Evolutionary conservation across 1,140 invertebrate species (phyloP).

Genomic region (Thalassaphorura encarpata): DNA sequence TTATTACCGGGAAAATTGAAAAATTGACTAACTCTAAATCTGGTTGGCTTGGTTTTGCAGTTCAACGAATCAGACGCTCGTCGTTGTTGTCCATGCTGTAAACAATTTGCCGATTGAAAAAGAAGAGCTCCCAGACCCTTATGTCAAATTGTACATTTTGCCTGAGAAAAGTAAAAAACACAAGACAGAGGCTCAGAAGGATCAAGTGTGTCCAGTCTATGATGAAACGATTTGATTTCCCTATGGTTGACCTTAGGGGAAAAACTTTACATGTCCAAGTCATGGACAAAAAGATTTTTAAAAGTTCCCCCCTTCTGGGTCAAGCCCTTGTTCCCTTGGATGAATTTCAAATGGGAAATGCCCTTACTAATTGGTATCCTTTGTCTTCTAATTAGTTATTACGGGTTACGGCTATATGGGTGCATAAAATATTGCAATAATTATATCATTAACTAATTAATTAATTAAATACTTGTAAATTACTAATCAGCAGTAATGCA

Average conservation of each 20-base stretch:
- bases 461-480: neutral
- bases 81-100: slow-evolving; percentile 33
- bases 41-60: slow-evolving; percentile 12
- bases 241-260: slow-evolving; percentile 32
- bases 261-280: slow-evolving; percentile 35
- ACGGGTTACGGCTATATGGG: too few species aligned
- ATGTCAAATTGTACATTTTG: slow-evolving; percentile 84
- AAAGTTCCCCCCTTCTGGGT: slow-evolving; percentile 33
- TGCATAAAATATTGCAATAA: too few species aligned
- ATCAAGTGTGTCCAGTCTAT: slow-evolving; percentile 44
- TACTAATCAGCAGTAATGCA: neutral
- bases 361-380: slow-evolving; percentile 30
- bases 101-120: slow-evolving; percentile 72
- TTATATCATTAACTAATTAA: neutral
- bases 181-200: slow-evolving; percentile 59
- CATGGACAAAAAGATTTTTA: slow-evolving; percentile 36
- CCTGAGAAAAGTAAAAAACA: slow-evolving; percentile 80
- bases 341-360: slow-evolving; percentile 26
- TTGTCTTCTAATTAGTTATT: too few species aligned
- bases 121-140: slow-evolving; percentile 83
- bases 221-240: slow-evolving; percentile 43
- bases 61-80: slow-evolving; percentile 23
- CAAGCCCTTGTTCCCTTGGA: slow-evolving; percentile 30
- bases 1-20: slow-evolving; percentile 5
- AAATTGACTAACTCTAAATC: neutral